These are phyloP conservation scores for Urophycis tenuis DNA, from an alignment of 2,797 vertebrate genomes.

Conservation along the genomic window DNA sequence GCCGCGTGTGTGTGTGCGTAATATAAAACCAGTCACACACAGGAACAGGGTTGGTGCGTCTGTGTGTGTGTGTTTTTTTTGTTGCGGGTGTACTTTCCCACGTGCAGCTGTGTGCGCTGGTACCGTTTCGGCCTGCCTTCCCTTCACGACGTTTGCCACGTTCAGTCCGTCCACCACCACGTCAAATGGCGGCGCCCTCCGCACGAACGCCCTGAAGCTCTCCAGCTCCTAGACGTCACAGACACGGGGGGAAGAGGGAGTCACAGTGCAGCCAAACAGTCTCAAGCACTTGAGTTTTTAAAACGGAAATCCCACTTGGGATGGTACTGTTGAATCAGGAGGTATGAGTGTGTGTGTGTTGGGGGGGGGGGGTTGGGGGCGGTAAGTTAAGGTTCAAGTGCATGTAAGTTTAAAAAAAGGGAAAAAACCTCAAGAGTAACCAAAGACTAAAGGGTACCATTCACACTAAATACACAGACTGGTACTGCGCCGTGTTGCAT, in stretches of 20 bases:
- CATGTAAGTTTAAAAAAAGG: too few species aligned
- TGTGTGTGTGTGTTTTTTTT: too few species aligned
- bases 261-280: background rate
- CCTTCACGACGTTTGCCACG: slow-evolving; percentile 71
- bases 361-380: too few species aligned
- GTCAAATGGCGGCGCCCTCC: slow-evolving; percentile 76
- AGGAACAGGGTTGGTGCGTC: background rate
- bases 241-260: background rate
- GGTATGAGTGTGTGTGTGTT: too few species aligned
- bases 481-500: slow-evolving; percentile 16
- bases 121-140: slow-evolving; percentile 74
- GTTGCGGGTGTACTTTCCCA: background rate
- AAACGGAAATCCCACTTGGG: too few species aligned
- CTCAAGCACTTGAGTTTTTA: too few species aligned
- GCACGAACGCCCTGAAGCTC: slow-evolving; percentile 79
- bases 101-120: slow-evolving; percentile 35
- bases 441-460: too few species aligned
- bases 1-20: background rate
- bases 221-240: slow-evolving; percentile 69
- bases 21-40: background rate
- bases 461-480: slow-evolving; percentile 39
- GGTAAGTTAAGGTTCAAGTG: too few species aligned
- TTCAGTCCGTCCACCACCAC: slow-evolving; percentile 92
- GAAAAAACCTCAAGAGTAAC: too few species aligned
- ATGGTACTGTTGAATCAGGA: too few species aligned